These are phyloP conservation scores for Montipora efflorescens DNA, from an alignment of 64 coral and sea anemone species.

Conservation along the genomic window DNA sequence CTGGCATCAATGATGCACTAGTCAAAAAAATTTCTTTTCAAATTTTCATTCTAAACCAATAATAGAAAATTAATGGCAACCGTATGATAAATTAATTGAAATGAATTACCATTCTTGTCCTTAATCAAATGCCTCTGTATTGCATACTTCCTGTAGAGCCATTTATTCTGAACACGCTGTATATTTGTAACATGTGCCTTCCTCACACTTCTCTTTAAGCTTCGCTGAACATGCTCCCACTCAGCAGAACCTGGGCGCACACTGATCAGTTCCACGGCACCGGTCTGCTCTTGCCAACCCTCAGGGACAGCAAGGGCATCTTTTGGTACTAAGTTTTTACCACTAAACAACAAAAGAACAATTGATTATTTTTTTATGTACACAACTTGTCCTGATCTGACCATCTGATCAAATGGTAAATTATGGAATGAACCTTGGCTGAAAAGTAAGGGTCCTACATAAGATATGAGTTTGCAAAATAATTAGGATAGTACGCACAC, in stretches of 20 bases:
- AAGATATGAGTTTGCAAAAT: no score
- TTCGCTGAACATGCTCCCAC: constrained; percentile 49
- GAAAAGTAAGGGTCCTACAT: no score
- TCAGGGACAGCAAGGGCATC: background rate
- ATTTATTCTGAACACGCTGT: constrained; percentile 65
- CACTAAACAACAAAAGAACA: background rate
- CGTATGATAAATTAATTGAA: background rate
- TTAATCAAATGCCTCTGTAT: constrained; percentile 55
- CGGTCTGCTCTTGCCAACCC: constrained; percentile 11
- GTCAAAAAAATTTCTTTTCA: no score
- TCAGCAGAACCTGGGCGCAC: constrained; percentile 56
- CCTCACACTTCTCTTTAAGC: constrained; percentile 53
- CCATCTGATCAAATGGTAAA: no score
- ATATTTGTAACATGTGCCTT: constrained; percentile 29
- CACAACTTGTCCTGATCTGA: background rate
- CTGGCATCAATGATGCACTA: no score
- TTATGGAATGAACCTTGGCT: no score
- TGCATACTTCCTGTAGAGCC: constrained; percentile 70
- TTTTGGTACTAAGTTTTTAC: constrained; percentile 14
- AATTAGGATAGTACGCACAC: no score
- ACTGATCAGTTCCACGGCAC: background rate
- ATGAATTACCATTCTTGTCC: constrained; percentile 68
- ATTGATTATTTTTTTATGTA: background rate
- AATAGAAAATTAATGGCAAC: no score
- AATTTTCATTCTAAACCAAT: no score